Evolutionary conservation across 2,113 vertebrate genomes (phyloP).

Genomic region (Neopipo cinnamomea): DNA sequence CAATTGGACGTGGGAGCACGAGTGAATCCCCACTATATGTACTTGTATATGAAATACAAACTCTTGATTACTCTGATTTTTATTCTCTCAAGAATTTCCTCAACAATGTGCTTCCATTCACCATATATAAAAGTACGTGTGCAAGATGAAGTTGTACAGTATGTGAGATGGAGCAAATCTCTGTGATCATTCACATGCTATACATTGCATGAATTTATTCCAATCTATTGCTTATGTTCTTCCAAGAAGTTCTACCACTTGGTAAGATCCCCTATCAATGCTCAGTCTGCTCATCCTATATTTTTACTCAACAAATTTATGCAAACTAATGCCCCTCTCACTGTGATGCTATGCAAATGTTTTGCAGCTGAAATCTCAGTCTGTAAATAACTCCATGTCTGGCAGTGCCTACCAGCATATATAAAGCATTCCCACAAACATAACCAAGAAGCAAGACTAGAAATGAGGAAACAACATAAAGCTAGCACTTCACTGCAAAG

Average conservation of each 20-base stretch:
- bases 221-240: not conserved
- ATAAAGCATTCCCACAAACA: not conserved
- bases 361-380: not conserved
- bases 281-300: not conserved
- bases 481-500: not conserved
- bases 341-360: not conserved
- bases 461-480: not conserved
- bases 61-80: not conserved
- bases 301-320: not conserved
- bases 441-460: not conserved
- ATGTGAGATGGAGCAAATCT: not conserved
- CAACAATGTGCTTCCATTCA: not conserved
- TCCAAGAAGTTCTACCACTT: not conserved
- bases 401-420: not conserved
- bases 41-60: not conserved
- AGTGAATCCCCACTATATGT: no score
- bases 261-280: not conserved
- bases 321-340: not conserved
- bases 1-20: no score
- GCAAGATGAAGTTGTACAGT: not conserved
- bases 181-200: rapidly evolving
- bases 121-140: not conserved
- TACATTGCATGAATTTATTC: not conserved
- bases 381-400: not conserved
- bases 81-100: not conserved